Evolutionary conservation across 2,113 vertebrate genomes (phyloP), one percentile per base, ranked within the genome.

Genomic region (Grammomys surdaster): DNA sequence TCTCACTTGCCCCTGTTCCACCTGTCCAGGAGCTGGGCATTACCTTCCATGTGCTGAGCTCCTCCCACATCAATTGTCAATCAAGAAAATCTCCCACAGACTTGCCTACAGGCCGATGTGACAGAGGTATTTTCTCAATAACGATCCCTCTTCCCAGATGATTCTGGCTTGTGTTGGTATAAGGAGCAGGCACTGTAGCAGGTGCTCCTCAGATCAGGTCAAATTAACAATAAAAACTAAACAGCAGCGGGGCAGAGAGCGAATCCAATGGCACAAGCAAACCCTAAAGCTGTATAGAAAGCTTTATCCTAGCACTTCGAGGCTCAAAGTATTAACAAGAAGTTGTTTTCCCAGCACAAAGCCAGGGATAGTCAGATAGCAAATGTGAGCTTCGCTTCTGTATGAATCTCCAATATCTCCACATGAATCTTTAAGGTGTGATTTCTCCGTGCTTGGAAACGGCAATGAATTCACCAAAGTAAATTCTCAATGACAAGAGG

Each of bases 391-490:
- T 93, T 76, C 58, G n/a, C 70, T 89, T 90, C 56, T 80, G 17
- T 58, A 80, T 54, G 93, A 94, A 91, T 69, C 24, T 9, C 65
- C 51, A 86, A 5, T 70, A 67, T 77, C 40, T 78, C 89, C 88
- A 77, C 19, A 46, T 63, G 4, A 43, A 20, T 84, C 31, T 16
- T 95, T 40, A 63, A 72, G 80, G 43, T 85, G 73, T 73, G 16
- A 65, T 58, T 58, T 77, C 76, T 14, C 75, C 8, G 36, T 69
- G 63, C 94, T 40, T 60, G 19, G 26, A 31, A 63, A 8, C 54
- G 31, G 72, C 82, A 54, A 90, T 93, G 60, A 94, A 94, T 77
- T 96, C 85, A 94, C 78, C 73, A 88, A 89, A 91, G 90, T 86
- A 92, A 93, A 94, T 78, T 88, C 70, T 60, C 73, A 87, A 43